Evolutionary conservation across 2,113 vertebrate genomes (phyloP), one percentile per base, ranked within the genome.

Genomic region (Rafetus swinhoei): DNA sequence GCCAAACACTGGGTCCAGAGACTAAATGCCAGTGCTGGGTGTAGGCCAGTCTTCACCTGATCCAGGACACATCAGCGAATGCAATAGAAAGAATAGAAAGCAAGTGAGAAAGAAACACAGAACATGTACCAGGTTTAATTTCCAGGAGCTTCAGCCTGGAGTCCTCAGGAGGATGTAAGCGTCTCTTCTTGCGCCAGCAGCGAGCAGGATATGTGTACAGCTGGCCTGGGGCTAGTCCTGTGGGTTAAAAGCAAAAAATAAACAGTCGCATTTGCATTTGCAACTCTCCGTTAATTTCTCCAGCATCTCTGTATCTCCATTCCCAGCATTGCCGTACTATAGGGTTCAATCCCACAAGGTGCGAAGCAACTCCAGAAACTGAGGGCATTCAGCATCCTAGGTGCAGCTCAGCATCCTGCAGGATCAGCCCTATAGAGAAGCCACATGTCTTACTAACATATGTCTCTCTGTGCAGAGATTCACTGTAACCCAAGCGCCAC

Each of bases 161-260:
- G 90, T 99, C 99, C 88, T 99, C 98, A 79, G 99, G 97, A 5
- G 98, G 98, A 95, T 99, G 99, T 91, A 99, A 98, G 95, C 99
- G 98, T 96, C 99, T 99, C 97, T 99, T 99, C 97, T 99, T 99
- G 74, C 99, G 98, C 99, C 99, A 99, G 97, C 99, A 99, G 91
- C 99, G 99, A 89, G 99, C 99, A n/a, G 99, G 99, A 94, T 99
- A 99, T 0, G 99, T 99, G 95, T 99, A 99, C 93, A 99, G 98
- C 98, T 99, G 99, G 87, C 99, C 99, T 0, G 99, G 98, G 84
- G 98, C 98, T 62, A 99, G 97, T 55, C 99, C 99, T 99, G 96
- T 93, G 93, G 90, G 91, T 93, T 91, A 97, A 95, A 97, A 86
- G 72, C 69, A 97, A 97, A 94, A 91, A 95, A 95, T 84, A 93